phyloP scores from a whole-genome alignment of 2,797 vertebrate genomes.

The Pelochelys cantorii region DNA sequence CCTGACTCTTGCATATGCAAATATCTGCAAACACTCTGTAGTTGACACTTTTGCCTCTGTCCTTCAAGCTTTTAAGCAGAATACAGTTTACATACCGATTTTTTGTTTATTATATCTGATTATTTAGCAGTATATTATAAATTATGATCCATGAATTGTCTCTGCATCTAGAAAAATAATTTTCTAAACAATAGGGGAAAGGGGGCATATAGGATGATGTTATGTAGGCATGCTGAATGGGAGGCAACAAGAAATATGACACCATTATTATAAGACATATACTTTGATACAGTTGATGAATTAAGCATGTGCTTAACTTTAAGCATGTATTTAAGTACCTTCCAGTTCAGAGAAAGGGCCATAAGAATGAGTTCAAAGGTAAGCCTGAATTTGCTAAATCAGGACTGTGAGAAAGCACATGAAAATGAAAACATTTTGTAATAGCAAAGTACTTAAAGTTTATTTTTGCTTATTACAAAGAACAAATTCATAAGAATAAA shows the following conservation, averaged over 20 bases:
- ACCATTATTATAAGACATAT: background rate
- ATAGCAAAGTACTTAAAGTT: background rate
- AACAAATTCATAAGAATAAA: background rate
- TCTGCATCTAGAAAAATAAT: background rate
- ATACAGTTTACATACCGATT: background rate
- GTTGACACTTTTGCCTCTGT: background rate
- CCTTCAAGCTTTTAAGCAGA: background rate
- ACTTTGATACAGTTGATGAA: constrained; percentile 4
- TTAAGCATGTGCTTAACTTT: background rate
- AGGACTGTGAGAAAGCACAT: background rate
- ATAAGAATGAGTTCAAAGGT: background rate
- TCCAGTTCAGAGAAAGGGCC: constrained; percentile 9
- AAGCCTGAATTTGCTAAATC: background rate
- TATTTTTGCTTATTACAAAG: constrained; percentile 2
- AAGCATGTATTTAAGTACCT: constrained; percentile 36
- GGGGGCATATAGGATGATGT: background rate
- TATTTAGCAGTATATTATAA: background rate
- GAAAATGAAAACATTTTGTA: fast-evolving
- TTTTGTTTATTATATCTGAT: background rate
- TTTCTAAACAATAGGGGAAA: background rate
- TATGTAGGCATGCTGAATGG: constrained; percentile 16
- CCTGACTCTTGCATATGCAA: background rate
- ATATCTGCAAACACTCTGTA: background rate
- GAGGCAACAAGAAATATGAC: constrained; percentile 29
- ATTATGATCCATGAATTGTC: background rate